Evolutionary conservation across 2,113 vertebrate genomes (phyloP), one percentile per base, ranked within the genome.

Genomic region (Lonchura striata): DNA sequence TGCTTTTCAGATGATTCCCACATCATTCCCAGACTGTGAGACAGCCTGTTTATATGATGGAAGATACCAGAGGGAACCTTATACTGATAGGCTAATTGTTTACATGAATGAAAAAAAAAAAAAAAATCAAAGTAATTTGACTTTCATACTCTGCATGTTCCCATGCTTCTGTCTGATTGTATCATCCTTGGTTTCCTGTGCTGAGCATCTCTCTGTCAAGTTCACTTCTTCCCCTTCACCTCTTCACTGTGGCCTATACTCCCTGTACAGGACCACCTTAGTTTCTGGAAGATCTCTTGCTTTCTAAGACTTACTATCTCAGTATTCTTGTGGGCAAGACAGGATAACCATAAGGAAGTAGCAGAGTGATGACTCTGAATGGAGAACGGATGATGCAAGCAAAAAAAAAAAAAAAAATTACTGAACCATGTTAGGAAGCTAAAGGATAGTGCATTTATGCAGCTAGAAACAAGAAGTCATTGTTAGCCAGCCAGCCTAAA

Each of bases 11-110:
- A 97, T 95, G 90, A 94, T 96, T 97, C 86, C 86, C 79, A 94
- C 86, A 97, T 96, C 93, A 97, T 97, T 96, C 96, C 95, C 85
- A 97, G 96, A 97, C 96, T 96, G 93, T 97, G 96, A 97, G 94
- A 78, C 90, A 97, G 68, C 88, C 79, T 93, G 96, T 96, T 93
- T 96, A 90, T 88, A 79, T 83, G 94, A 75, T 86, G 90, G 93
- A 94, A 96, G 96, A 88, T 66, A 96, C 60, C 72, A 94, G 90
- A 93, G 85, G 94, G 82, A 95, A 91, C 72, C 31, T 94, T 88
- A 86, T 27, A 81, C 88, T 5, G 6, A 95, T 86, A 93, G 6
- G 30, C 86, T 95, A 94, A 86, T 92, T 95, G 88, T 81, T 82
- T 86, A 68, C 41, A 90, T 60, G 79, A 93, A 64, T 66, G 52